Evolutionary conservation across 2,888 invertebrate genomes (phyloP).

Genomic region (Phorcus lineatus): DNA sequence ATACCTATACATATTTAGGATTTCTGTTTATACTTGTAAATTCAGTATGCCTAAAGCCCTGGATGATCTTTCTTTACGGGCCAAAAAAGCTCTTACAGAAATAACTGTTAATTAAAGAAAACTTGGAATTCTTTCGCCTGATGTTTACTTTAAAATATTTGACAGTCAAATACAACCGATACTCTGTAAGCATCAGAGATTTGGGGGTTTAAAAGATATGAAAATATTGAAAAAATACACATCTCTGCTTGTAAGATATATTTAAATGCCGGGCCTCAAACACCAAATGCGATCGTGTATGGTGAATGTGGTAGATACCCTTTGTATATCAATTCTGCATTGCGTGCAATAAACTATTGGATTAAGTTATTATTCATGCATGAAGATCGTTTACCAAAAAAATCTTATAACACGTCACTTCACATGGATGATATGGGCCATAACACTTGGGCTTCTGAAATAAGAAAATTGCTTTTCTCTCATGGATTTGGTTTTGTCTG

Average conservation of each 20-base stretch:
- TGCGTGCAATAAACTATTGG: slow-evolving; percentile 12
- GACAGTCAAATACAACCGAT: neutral
- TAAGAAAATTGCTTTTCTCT: neutral
- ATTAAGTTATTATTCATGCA: slow-evolving; percentile 1
- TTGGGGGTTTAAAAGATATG: neutral
- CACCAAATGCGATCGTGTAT: neutral
- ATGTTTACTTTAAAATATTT: neutral
- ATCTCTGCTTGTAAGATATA: neutral
- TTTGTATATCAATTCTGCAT: neutral
- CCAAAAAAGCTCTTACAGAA: neutral
- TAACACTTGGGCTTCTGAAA: no score
- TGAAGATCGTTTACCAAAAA: neutral
- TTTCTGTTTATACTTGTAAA: neutral
- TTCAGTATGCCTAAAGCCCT: no score
- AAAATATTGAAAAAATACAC: neutral
- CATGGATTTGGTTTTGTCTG: no score
- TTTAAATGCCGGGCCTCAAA: neutral
- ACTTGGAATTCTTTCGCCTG: no score
- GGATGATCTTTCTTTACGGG: neutral
- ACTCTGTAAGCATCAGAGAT: neutral
- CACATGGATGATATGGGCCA: no score
- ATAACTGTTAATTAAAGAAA: neutral
- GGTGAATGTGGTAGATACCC: slow-evolving; percentile 25
- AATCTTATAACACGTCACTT: slow-evolving; percentile 11
- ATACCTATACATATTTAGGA: neutral